Base-by-base conservation (phyloP, 1,140 invertebrate species). In the Aphaenogaster ashmeadi region DNA sequence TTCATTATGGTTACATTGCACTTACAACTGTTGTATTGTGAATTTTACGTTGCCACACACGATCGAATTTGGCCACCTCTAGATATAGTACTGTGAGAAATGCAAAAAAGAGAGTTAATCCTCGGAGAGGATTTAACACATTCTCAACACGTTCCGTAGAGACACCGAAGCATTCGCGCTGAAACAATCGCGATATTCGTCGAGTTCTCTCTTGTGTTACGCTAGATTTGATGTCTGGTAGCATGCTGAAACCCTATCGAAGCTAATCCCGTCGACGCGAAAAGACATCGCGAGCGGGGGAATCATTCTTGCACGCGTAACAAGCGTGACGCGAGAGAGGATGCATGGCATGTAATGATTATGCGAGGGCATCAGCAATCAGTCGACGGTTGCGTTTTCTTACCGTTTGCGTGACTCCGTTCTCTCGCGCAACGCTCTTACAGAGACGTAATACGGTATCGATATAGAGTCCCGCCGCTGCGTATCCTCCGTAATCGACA, bases 271-370 rank as follows among this genome's bases (percentile, higher is more conserved):
- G 84, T 78, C 77, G 87, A 85, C 52, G 84, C 78, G 89, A 81
- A 75, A 87, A 77, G 84, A 89, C 89, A 54, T 72, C 58, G 58
- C 83, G 52, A 44, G 41, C 69, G 41, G 38, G 56, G 64, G 77
- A 89, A 89, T 86, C 64, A 89, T 86, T 52, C 52, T 41, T 58
- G 87, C 75, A 71, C 80, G 60, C 83, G 77, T 90, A 93, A 92
- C 92, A 88, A 93, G 89, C 85, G 88, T 91, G 91, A 92, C 90
- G 78, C 87, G 41, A 21, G 89, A 84, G 86, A 93, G 92, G 90
- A 93, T 92, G 87, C 78, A 87, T 33, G 69, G 69, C 66, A 74
- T 41, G 74, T 92, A 92, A 93, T 92, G 88, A 91, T 92, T 90
- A 91, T 79, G 89, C 88, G 88, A 89, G 79, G 50, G 58, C 75